phyloP scores from a whole-genome alignment of 2,113 vertebrate genomes.

The Chloropsis hardwickii region DNA sequence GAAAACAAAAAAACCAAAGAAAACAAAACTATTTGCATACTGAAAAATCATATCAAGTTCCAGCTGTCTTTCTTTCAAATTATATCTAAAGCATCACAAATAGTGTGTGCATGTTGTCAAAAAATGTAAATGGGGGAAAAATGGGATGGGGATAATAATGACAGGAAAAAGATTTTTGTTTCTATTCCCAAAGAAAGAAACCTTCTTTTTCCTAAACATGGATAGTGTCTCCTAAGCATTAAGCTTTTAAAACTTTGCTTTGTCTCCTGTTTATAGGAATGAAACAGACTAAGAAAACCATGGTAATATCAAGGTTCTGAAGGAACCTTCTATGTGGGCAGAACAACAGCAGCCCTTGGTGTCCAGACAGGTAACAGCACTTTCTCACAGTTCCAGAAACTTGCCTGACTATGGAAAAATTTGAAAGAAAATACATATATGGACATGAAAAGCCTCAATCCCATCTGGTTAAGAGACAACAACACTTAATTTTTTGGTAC shows the following conservation, averaged over 20 bases:
- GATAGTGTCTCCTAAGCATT: neutral
- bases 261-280: neutral
- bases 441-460: neutral
- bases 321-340: neutral
- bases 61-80: neutral
- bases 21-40: neutral
- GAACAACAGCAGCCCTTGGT: neutral
- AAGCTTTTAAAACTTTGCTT: neutral
- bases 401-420: neutral
- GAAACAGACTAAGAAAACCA: neutral
- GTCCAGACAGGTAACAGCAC: neutral
- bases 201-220: neutral
- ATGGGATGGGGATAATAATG: neutral
- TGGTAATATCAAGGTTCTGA: neutral
- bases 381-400: neutral
- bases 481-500: neutral
- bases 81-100: neutral
- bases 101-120: neutral
- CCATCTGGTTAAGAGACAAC: neutral
- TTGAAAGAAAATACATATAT: accelerated
- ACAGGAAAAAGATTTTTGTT: neutral
- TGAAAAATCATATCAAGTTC: neutral
- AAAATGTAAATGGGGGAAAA: neutral
- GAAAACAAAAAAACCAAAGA: neutral
- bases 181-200: neutral